Conservation (phyloP, 2,888 invertebrate genomes). For the Dastarcus helophoroides region DNA sequence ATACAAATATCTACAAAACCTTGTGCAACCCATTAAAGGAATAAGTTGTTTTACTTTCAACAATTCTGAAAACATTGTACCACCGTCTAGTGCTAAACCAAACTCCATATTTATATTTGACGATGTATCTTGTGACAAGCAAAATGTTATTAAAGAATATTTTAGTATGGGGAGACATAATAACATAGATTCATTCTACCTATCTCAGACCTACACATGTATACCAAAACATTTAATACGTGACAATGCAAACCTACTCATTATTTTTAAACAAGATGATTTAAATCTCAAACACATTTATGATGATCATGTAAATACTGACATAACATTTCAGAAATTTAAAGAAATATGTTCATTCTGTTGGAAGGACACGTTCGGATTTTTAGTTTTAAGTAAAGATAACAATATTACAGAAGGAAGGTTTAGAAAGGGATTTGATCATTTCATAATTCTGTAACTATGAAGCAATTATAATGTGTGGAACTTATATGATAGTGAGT, state of each 20-base stretch:
- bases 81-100: conserved; percentile 17
- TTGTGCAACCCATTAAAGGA: conserved; percentile 16
- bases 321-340: conserved; percentile 19
- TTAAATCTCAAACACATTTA: conserved; percentile 23
- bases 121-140: conserved; percentile 28
- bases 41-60: conserved; percentile 18
- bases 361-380: conserved; percentile 22
- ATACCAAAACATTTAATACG: conserved; percentile 28
- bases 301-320: conserved; percentile 10
- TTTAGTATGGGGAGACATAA: conserved; percentile 26
- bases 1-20: conserved; percentile 19
- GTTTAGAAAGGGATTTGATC: conserved; percentile 24
- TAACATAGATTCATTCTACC: conserved; percentile 24
- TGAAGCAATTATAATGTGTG: too few species aligned
- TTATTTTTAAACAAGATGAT: conserved; percentile 27
- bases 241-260: conserved; percentile 26
- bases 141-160: conserved; percentile 22
- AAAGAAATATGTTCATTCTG: conserved; percentile 19
- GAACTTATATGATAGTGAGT: too few species aligned
- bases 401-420: conserved; percentile 18
- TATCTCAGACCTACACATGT: conserved; percentile 24
- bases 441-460: too few species aligned
- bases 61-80: conserved; percentile 15
- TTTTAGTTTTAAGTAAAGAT: conserved; percentile 22
- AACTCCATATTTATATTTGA: conserved; percentile 31